Conservation (phyloP, 2,888 invertebrate species). For the Meghimatium bilineatum region DNA sequence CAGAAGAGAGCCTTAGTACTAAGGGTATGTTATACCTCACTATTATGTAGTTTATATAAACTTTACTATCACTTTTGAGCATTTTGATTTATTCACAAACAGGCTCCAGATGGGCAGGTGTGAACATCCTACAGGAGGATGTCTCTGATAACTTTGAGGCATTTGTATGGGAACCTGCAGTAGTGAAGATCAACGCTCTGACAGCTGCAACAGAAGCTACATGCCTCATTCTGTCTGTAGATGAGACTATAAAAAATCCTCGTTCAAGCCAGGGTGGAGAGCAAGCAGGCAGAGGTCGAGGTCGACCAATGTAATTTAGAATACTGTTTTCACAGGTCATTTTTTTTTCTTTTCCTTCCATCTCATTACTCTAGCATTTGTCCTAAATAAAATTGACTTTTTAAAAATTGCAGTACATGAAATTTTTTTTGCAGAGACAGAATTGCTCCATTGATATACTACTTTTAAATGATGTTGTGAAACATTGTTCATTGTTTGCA, state of each 20-base stretch:
- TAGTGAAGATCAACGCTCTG: slow-evolving; percentile 97
- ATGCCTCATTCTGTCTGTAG: slow-evolving; percentile 95
- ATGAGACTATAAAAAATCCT: slow-evolving; percentile 91
- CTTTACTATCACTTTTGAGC: no score
- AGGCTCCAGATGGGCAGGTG: slow-evolving; percentile 93
- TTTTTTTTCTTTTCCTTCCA: background rate
- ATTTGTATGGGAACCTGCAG: slow-evolving; percentile 98
- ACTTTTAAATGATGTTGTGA: background rate
- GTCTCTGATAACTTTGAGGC: slow-evolving; percentile 93
- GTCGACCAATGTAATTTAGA: slow-evolving; percentile 64
- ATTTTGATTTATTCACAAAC: slow-evolving; percentile 45
- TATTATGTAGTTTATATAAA: no score
- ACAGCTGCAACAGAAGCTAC: slow-evolving; percentile 97
- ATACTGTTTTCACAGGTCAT: background rate
- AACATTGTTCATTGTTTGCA: background rate
- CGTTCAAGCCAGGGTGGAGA: slow-evolving; percentile 61
- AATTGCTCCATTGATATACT: background rate
- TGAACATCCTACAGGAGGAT: slow-evolving; percentile 95
- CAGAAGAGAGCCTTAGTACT: no score
- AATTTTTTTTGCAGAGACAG: background rate
- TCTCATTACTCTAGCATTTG: background rate
- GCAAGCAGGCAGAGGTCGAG: slow-evolving; percentile 67
- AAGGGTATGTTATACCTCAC: no score
- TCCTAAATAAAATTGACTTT: background rate
- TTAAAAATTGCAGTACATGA: no score